A percentile compares a stretch with the other conserved stretches of the same genome.
Conservation (phyloP, 2,888 invertebrate species). For the Celastrina argiolus region DNA sequence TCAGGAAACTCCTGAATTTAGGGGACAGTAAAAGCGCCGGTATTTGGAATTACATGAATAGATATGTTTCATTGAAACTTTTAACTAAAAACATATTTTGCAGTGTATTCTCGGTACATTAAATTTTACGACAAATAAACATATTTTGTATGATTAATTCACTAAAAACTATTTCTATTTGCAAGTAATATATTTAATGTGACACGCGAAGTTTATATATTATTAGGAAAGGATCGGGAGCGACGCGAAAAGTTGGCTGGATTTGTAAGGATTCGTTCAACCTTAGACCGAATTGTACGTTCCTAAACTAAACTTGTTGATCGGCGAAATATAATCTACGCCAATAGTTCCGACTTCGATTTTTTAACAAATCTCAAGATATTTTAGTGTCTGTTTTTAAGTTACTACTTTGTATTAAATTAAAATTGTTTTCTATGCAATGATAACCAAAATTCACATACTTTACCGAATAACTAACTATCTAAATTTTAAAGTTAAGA, state of each 20-base stretch:
- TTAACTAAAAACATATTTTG: no score
- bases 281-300: not conserved
- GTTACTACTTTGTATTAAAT: no score
- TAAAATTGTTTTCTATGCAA: no score
- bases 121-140: no score
- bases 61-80: no score
- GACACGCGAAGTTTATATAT: not conserved
- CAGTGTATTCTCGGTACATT: no score
- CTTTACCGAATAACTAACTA: no score
- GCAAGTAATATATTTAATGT: not conserved
- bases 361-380: not conserved
- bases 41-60: no score
- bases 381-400: no score
- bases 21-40: not conserved
- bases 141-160: not conserved
- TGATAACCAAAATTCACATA: no score
- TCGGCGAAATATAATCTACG: no score
- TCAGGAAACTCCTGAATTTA: not conserved
- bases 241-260: not conserved
- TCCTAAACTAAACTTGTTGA: conserved; percentile 8
- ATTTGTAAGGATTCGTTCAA: not conserved
- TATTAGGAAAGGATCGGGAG: not conserved
- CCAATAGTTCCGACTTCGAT: not conserved
- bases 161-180: not conserved
- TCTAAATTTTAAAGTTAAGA: no score